Evolutionary conservation across 1,140 invertebrate species (phyloP).

Genomic region (Monochamus saltuarius): DNA sequence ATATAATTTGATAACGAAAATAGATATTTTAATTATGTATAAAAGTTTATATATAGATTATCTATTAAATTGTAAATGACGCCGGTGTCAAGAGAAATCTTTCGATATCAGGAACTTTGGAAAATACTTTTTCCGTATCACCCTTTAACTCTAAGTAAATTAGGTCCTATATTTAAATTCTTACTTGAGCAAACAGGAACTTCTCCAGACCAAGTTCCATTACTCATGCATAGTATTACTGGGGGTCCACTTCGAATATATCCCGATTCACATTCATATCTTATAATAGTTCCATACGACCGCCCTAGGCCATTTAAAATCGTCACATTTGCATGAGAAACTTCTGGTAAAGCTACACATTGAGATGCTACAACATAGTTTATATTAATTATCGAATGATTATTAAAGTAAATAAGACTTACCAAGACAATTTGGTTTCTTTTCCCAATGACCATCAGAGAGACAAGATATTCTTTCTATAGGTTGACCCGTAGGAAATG

Average conservation of each 20-base stretch:
- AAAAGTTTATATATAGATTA: no score
- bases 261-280: conserved; percentile 92
- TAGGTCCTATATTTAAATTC: no score
- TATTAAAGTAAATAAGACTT: conserved; percentile 35
- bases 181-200: conserved; percentile 85
- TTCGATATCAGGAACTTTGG: no score
- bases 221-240: conserved; percentile 91
- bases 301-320: conserved; percentile 90
- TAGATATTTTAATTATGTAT: no score
- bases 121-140: no score
- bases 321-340: conserved; percentile 82
- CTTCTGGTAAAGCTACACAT: conserved; percentile 86
- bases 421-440: conserved; percentile 86
- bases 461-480: conserved; percentile 88
- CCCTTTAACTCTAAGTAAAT: no score
- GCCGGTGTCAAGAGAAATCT: no score
- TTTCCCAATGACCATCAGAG: conserved; percentile 87
- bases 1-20: no score
- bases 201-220: conserved; percentile 93
- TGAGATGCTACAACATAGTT: conserved; percentile 75
- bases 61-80: no score
- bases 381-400: conserved; percentile 17
- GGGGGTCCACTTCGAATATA: conserved; percentile 86
- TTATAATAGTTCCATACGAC: conserved; percentile 92
- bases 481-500: conserved; percentile 82